A percentile compares a stretch with the other conserved stretches of the same genome.
These are phyloP conservation scores for Lymantria monacha DNA, from an alignment of 2,888 invertebrate species.

Conservation along the genomic window DNA sequence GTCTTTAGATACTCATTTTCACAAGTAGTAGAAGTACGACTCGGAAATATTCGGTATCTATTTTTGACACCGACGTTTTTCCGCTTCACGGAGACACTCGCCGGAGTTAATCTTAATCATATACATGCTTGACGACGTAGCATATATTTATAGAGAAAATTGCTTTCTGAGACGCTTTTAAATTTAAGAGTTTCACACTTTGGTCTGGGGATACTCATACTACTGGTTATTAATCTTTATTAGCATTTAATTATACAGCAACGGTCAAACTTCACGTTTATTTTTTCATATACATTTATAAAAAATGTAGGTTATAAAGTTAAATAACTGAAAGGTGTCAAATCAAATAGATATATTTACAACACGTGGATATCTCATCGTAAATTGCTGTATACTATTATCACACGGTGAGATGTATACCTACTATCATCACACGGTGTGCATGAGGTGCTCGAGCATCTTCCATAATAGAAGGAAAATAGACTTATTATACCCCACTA, in stretches of 20 bases:
- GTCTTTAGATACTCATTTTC: slow-evolving; percentile 74
- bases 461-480: too few relatives aligned
- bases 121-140: slow-evolving; percentile 65
- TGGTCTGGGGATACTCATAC: slow-evolving; percentile 41
- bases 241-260: too few relatives aligned
- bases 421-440: too few relatives aligned
- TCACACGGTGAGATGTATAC: too few relatives aligned
- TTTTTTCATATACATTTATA: slow-evolving; percentile 8
- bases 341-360: slow-evolving; percentile 10
- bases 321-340: slow-evolving; percentile 11
- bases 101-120: slow-evolving; percentile 76
- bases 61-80: slow-evolving; percentile 75
- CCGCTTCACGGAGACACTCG: slow-evolving; percentile 74
- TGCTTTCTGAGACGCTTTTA: slow-evolving; percentile 54
- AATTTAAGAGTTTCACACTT: slow-evolving; percentile 59
- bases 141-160: slow-evolving; percentile 68
- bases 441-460: too few relatives aligned
- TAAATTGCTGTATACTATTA: slow-evolving; percentile 23
- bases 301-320: slow-evolving; percentile 7
- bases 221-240: too few relatives aligned
- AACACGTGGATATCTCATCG: slow-evolving; percentile 18
- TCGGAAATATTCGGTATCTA: slow-evolving; percentile 77
- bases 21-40: slow-evolving; percentile 64
- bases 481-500: too few relatives aligned
- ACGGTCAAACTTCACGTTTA: too few relatives aligned